These are phyloP conservation scores for Copidosoma aretas DNA, from an alignment of 2,888 invertebrate genomes.

Conservation along the genomic window DNA sequence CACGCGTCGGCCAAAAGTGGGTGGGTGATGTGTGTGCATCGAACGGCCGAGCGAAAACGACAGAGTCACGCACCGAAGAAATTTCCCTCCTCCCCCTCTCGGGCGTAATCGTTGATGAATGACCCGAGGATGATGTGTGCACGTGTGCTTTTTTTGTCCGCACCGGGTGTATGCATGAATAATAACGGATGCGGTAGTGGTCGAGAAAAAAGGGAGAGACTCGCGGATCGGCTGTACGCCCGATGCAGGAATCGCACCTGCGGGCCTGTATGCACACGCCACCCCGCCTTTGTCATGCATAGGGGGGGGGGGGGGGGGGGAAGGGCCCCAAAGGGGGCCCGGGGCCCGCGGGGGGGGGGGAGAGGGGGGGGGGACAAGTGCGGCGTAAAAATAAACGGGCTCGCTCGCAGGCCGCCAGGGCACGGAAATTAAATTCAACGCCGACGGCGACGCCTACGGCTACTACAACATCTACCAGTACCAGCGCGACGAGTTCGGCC, in stretches of 20 bases:
- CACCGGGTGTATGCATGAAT: too few species aligned
- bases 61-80: conserved; percentile 32
- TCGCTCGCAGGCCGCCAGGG: conserved; percentile 62
- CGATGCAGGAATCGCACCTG: too few species aligned
- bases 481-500: conserved; percentile 64
- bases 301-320: too few species aligned
- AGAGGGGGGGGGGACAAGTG: too few species aligned
- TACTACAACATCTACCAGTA: conserved; percentile 76
- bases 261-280: too few species aligned
- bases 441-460: conserved; percentile 73
- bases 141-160: not conserved
- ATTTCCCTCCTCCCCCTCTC: conserved; percentile 19
- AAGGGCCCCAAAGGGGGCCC: too few species aligned
- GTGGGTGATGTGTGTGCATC: too few species aligned
- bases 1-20: not conserved
- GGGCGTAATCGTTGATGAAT: conserved; percentile 22
- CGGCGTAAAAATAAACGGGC: not conserved
- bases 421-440: conserved; percentile 68
- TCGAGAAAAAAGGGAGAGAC: too few species aligned
- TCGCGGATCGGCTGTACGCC: too few species aligned
- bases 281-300: too few species aligned
- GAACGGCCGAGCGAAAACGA: not conserved
- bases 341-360: too few species aligned
- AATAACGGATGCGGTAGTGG: too few species aligned
- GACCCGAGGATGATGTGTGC: conserved; percentile 24